These are phyloP conservation scores for Synergus itoensis DNA, from an alignment of 2,888 invertebrate species.

Conservation along the genomic window DNA sequence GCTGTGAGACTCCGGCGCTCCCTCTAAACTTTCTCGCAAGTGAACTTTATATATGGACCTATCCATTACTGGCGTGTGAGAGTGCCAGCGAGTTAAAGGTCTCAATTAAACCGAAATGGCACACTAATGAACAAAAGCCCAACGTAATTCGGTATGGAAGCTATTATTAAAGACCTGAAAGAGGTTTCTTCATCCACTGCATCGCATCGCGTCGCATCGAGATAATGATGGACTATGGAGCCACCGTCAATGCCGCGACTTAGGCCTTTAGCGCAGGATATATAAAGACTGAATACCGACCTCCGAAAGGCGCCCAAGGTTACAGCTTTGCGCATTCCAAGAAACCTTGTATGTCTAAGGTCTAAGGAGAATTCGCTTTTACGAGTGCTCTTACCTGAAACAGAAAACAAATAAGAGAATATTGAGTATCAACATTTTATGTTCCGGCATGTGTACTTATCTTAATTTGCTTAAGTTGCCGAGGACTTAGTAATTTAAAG, in stretches of 20 bases:
- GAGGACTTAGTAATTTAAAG: neutral
- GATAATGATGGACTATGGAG: conserved; percentile 67
- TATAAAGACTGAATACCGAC: neutral
- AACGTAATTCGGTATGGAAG: conserved; percentile 67
- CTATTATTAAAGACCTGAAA: conserved; percentile 67
- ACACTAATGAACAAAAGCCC: conserved; percentile 72
- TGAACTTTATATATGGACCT: conserved; percentile 53
- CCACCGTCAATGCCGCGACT: conserved; percentile 49
- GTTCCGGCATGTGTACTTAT: neutral
- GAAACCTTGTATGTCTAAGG: neutral
- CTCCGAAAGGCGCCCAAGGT: neutral
- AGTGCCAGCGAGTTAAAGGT: conserved; percentile 64
- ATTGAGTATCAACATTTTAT: neutral
- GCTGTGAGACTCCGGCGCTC: conserved; percentile 1
- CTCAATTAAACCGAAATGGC: conserved; percentile 73
- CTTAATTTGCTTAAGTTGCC: neutral
- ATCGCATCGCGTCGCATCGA: conserved; percentile 59
- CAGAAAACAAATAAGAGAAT: conserved; percentile 9
- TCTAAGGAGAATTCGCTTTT: neutral
- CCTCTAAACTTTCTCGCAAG: conserved; percentile 35
- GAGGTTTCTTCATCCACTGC: conserved; percentile 66
- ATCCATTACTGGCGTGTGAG: conserved; percentile 65
- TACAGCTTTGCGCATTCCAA: neutral
- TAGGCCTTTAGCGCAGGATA: conserved; percentile 47
- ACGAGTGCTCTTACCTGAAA: conserved; percentile 18